Percentiles rank a stretch among this genome's conserved stretches.
phyloP scores from a whole-genome alignment of 2,888 invertebrate genomes.

The Spicauda simplicius region DNA sequence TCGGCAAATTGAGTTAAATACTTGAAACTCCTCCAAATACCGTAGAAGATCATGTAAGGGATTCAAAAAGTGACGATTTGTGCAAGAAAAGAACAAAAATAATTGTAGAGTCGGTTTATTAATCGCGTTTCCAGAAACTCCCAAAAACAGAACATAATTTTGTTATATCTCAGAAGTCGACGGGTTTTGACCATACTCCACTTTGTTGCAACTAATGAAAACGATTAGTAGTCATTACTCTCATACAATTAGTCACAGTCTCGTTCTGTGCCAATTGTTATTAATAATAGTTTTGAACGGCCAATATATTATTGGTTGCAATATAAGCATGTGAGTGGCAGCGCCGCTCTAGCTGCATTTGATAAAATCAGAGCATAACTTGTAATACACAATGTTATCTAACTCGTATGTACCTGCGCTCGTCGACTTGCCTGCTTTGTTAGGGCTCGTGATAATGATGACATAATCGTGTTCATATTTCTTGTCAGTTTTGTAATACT shows the following conservation, averaged over 20 bases:
- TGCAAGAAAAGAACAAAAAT: too few species aligned
- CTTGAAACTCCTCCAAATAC: too few species aligned
- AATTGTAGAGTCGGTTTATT: too few species aligned
- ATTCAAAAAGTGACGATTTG: too few species aligned
- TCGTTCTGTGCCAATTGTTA: neutral
- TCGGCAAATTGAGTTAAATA: too few species aligned
- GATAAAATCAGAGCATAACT: slow-evolving; percentile 26
- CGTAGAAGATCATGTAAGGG: too few species aligned
- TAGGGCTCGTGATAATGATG: neutral
- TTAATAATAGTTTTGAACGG: slow-evolving; percentile 5
- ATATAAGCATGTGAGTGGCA: slow-evolving; percentile 20
- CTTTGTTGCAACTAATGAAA: too few species aligned
- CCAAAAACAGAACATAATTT: too few species aligned
- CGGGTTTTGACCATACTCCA: too few species aligned
- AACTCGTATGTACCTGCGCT: slow-evolving; percentile 16
- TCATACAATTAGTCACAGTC: neutral
- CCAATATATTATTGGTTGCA: slow-evolving; percentile 4
- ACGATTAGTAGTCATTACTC: neutral
- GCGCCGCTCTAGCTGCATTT: slow-evolving; percentile 9
- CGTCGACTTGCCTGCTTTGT: neutral
- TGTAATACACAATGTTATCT: slow-evolving; percentile 17
- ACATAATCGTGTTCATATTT: neutral
- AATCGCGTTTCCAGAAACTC: too few species aligned
- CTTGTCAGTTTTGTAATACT: neutral
- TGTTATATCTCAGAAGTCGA: too few species aligned